Evolutionary conservation across 2,113 vertebrate genomes (phyloP).

Genomic region (Paratilapia polleni): DNA sequence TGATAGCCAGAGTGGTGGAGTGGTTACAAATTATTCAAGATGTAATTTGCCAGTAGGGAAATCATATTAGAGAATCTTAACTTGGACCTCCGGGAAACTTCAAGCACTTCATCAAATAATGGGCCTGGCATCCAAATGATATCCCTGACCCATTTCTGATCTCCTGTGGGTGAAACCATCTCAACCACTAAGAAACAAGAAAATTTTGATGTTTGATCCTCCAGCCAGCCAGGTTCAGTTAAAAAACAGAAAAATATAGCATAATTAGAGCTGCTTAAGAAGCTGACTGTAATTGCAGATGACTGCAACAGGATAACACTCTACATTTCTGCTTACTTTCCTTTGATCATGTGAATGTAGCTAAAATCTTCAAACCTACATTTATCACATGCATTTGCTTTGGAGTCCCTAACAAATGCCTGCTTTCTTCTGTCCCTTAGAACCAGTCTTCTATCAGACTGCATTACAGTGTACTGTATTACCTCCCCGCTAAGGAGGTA

Average conservation of each 20-base stretch:
- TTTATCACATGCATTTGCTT: not conserved
- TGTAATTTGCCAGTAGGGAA: slow-evolving; percentile 71
- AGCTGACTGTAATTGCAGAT: not conserved
- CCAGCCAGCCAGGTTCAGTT: slow-evolving; percentile 1
- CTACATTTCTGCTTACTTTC: not conserved
- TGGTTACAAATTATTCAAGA: slow-evolving; percentile 71
- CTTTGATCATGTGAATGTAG: not conserved
- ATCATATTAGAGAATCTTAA: slow-evolving; percentile 69
- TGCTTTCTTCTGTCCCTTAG: not conserved
- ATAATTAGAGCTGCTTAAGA: not conserved
- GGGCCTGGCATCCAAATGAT: slow-evolving; percentile 49
- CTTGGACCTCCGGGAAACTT: slow-evolving; percentile 63
- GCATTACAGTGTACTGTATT: not conserved
- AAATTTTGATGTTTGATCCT: slow-evolving; percentile 7
- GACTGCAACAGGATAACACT: not conserved
- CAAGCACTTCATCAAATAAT: slow-evolving; percentile 70
- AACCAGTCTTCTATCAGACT: not conserved
- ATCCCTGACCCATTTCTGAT: slow-evolving; percentile 64
- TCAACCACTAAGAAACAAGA: not conserved
- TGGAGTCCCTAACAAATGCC: not conserved
- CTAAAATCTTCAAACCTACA: not conserved
- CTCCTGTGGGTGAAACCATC: not conserved
- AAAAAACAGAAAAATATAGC: slow-evolving; percentile 10
- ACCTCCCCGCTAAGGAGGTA: not conserved
- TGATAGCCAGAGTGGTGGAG: slow-evolving; percentile 46